phyloP scores from a whole-genome alignment of 2,113 vertebrate genomes.

The Athene cunicularia region DNA sequence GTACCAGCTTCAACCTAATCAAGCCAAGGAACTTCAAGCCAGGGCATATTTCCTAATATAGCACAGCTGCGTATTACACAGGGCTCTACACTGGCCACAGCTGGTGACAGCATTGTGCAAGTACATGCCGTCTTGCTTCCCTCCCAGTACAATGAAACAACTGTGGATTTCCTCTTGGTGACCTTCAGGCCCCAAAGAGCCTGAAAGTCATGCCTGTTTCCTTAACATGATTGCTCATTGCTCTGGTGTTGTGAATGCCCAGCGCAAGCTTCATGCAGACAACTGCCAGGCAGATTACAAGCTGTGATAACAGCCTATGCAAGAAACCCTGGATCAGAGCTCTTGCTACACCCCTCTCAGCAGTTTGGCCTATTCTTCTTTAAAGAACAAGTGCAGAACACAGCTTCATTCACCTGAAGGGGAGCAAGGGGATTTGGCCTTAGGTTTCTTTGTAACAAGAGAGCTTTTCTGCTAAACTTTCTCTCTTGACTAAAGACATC shows the following conservation, averaged over 20 bases:
- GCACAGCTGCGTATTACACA: rapidly evolving
- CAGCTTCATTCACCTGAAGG: not conserved
- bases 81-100: rapidly evolving
- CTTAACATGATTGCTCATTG: not conserved
- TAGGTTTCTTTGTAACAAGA: not conserved
- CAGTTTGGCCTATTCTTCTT: not conserved
- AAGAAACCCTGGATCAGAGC: not conserved
- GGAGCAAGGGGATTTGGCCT: not conserved
- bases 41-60: not conserved
- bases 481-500: not conserved
- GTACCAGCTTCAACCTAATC: not conserved
- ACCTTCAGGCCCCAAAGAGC: not conserved
- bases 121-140: not conserved
- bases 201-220: not conserved
- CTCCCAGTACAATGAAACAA: not conserved
- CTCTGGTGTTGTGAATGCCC: not conserved
- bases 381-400: not conserved
- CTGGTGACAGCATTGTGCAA: not conserved
- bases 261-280: not conserved
- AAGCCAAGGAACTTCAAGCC: not conserved
- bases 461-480: not conserved
- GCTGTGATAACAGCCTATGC: not conserved
- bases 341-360: not conserved
- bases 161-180: not conserved
- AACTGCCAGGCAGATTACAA: not conserved